phyloP scores from a whole-genome alignment of 1,140 invertebrate genomes.

The Halictus rubicundus region DNA sequence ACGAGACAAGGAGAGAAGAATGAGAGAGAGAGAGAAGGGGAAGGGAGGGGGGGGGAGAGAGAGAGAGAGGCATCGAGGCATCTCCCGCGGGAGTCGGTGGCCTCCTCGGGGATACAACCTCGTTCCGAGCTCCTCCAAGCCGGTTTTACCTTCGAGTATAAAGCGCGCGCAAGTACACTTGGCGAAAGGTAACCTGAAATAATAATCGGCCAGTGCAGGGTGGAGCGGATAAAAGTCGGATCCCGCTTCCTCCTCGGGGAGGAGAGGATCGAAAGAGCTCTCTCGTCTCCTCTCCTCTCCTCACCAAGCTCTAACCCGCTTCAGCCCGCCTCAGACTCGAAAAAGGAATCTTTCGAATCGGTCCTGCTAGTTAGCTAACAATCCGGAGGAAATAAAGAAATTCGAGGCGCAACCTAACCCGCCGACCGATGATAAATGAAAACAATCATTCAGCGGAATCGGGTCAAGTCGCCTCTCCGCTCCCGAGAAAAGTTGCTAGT shows the following conservation, averaged over 20 bases:
- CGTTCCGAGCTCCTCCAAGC: slow-evolving; percentile 64
- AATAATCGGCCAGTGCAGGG: slow-evolving; percentile 62
- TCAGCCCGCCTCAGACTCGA: neutral
- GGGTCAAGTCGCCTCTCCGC: no score
- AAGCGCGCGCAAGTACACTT: slow-evolving; percentile 67
- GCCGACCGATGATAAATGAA: no score
- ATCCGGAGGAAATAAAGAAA: no score
- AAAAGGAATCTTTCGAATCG: slow-evolving; percentile 50
- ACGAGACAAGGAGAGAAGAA: neutral
- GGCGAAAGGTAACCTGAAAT: slow-evolving; percentile 68
- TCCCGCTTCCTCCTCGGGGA: slow-evolving; percentile 55
- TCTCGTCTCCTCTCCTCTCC: no score
- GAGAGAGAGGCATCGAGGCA: slow-evolving; percentile 32
- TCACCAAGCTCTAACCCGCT: no score
- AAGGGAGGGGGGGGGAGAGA: neutral
- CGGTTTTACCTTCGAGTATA: slow-evolving; percentile 68
- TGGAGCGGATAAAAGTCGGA: slow-evolving; percentile 64
- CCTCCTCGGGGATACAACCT: slow-evolving; percentile 66
- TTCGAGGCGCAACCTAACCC: no score
- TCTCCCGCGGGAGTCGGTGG: slow-evolving; percentile 49
- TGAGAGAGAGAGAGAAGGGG: neutral
- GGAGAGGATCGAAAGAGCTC: slow-evolving; percentile 24
- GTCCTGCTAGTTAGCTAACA: no score
- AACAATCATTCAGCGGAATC: no score
- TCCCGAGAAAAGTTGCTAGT: no score